phyloP scores from a whole-genome alignment of 2,888 invertebrate species.

The Rhopalosiphum nymphaeae region DNA sequence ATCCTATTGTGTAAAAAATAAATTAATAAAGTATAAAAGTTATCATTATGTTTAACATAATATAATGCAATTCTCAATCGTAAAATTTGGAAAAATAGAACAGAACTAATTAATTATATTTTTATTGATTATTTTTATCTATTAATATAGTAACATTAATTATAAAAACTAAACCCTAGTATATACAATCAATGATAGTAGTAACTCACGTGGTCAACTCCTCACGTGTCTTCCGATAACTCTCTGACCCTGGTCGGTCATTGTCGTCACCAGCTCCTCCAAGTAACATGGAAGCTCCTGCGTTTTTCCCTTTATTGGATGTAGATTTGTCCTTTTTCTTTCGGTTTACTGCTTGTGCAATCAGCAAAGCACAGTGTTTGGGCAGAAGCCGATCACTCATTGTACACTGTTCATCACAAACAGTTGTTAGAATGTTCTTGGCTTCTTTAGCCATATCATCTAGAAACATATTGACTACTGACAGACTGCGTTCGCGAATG shows the following conservation, averaged over 20 bases:
- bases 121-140: not conserved
- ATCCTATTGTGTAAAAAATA: conserved; percentile 73
- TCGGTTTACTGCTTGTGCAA: conserved; percentile 88
- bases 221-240: conserved; percentile 94
- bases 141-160: not conserved
- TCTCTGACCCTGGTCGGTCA: conserved; percentile 94
- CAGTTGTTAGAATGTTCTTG: conserved; percentile 97
- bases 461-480: conserved; percentile 95
- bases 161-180: too few relatives aligned
- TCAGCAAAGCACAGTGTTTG: conserved; percentile 93
- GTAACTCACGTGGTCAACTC: conserved; percentile 84
- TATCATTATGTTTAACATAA: not conserved
- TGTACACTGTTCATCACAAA: conserved; percentile 98
- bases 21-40: not conserved
- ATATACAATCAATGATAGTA: too few relatives aligned
- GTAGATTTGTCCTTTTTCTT: conserved; percentile 93
- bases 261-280: conserved; percentile 77
- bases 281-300: conserved; percentile 34
- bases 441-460: conserved; percentile 99
- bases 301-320: conserved; percentile 77
- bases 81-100: not conserved
- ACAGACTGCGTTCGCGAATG: conserved; percentile 93
- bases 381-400: conserved; percentile 94
- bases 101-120: not conserved
- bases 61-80: not conserved